These are phyloP conservation scores for Varanus komodoensis DNA, from an alignment of 2,113 vertebrate genomes.

Conservation along the genomic window DNA sequence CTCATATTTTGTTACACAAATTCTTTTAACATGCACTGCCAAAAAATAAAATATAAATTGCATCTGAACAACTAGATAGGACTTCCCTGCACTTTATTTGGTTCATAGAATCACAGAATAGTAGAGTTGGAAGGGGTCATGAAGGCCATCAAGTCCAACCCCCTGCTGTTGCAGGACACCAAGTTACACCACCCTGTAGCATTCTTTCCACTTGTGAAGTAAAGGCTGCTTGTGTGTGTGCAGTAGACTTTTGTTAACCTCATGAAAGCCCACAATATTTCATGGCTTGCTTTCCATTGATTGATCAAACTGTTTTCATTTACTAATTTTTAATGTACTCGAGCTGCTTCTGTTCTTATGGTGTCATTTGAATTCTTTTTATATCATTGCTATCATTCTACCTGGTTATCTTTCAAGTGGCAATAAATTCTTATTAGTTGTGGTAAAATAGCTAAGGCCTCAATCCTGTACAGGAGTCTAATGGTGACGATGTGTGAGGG, in stretches of 20 bases:
- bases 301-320: neutral
- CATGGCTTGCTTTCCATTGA: neutral
- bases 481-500: too few species aligned
- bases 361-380: neutral
- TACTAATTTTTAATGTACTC: neutral
- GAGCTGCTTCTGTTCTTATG: neutral
- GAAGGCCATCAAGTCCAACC: too few species aligned
- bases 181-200: too few species aligned
- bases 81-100: too few species aligned
- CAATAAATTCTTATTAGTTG: neutral
- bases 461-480: neutral
- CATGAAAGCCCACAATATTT: neutral
- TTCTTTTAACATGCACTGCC: neutral
- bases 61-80: fast-evolving
- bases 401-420: neutral
- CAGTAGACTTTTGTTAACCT: neutral
- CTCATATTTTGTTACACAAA: neutral
- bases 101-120: too few species aligned
- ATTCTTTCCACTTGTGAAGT: neutral
- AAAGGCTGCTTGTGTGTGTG: neutral
- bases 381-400: neutral
- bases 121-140: too few species aligned
- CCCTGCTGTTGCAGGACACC: too few species aligned
- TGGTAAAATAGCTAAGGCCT: neutral
- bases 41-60: neutral